Conservation (phyloP, 2,888 invertebrate genomes). For the Apotomis capreana region DNA sequence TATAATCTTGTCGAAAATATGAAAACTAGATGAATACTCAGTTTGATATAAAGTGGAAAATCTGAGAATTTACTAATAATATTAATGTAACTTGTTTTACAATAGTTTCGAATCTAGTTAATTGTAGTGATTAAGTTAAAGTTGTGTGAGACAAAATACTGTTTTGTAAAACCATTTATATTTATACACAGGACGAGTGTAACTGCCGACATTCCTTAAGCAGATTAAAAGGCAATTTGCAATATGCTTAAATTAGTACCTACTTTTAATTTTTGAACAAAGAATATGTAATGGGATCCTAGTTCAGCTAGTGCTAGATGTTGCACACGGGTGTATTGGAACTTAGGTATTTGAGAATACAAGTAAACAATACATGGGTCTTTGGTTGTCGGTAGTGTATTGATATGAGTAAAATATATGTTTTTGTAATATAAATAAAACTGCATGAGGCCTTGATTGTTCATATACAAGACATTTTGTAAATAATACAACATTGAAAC, state of each 20-base stretch:
- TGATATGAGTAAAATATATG: constrained; percentile 24
- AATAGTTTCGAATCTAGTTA: constrained; percentile 39
- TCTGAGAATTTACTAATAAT: constrained; percentile 36
- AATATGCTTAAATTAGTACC: constrained; percentile 10
- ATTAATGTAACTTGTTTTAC: constrained; percentile 36
- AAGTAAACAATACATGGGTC: constrained; percentile 26
- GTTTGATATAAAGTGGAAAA: constrained; percentile 40
- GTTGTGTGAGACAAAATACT: constrained; percentile 35
- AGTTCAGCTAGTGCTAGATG: constrained; percentile 20
- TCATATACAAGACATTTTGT: constrained; percentile 48
- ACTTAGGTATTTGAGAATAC: constrained; percentile 20
- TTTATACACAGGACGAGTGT: constrained; percentile 31
- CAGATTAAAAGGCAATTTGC: constrained; percentile 28
- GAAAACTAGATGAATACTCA: constrained; percentile 45
- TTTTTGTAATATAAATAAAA: constrained; percentile 33
- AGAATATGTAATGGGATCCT: constrained; percentile 5
- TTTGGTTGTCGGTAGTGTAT: constrained; percentile 41
- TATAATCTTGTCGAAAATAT: constrained; percentile 39
- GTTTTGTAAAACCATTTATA: constrained; percentile 34
- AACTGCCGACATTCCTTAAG: constrained; percentile 40
- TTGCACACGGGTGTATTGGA: constrained; percentile 15
- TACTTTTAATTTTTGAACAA: constrained; percentile 12
- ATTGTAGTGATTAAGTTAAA: constrained; percentile 40
- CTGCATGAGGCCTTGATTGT: constrained; percentile 42
- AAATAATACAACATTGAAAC: constrained; percentile 48